A percentile compares a stretch with the other conserved stretches of the same genome.
These are phyloP conservation scores for Hydroisotoma schaefferi DNA, from an alignment of 2,888 invertebrate species.

Conservation along the genomic window DNA sequence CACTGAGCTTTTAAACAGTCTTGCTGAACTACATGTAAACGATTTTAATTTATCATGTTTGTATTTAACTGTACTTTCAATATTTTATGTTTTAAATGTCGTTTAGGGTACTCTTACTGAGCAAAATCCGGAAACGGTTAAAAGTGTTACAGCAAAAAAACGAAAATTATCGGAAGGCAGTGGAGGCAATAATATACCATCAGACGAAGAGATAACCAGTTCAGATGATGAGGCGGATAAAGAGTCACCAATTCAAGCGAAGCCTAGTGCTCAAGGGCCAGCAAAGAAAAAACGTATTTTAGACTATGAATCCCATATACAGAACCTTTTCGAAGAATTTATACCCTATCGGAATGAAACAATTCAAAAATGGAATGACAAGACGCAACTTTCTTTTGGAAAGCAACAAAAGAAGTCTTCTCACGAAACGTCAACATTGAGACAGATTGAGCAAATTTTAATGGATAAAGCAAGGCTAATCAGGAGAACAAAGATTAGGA, in stretches of 20 bases:
- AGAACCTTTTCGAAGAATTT: conserved; percentile 61
- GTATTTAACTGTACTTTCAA: conserved; percentile 5
- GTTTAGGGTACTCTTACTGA: conserved; percentile 25
- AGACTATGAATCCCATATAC: conserved; percentile 61
- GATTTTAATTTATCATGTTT: neutral
- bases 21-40: conserved; percentile 58
- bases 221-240: conserved; percentile 42
- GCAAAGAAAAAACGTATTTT: conserved; percentile 55
- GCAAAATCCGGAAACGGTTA: conserved; percentile 64
- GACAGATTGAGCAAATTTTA: conserved; percentile 81
- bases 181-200: conserved; percentile 4
- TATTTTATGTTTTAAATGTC: conserved; percentile 51
- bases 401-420: conserved; percentile 60
- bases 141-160: conserved; percentile 52
- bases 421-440: conserved; percentile 58
- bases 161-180: neutral
- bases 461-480: conserved; percentile 72
- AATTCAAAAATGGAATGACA: conserved; percentile 93
- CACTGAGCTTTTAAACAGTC: conserved; percentile 59
- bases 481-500: conserved; percentile 72
- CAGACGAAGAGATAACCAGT: conserved; percentile 41
- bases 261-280: conserved; percentile 28
- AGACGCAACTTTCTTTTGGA: conserved; percentile 70
- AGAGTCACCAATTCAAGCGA: conserved; percentile 37
- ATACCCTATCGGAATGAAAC: conserved; percentile 69